Evolutionary conservation across 2,113 vertebrate genomes (phyloP).

Genomic region (Cyprinodon brontotheroides): DNA sequence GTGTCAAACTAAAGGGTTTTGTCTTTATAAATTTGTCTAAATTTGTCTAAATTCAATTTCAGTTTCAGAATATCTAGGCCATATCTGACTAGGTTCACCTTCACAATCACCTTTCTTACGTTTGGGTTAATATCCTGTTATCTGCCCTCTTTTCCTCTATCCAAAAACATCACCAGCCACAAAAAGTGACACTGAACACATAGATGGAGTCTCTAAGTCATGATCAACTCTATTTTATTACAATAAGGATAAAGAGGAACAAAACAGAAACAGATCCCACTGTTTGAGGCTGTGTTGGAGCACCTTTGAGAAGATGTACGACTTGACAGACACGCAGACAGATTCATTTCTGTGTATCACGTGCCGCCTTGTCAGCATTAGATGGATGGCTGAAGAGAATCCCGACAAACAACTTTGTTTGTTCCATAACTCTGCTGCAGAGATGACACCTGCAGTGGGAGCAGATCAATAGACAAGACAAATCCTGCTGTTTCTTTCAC

Average conservation of each 20-base stretch:
- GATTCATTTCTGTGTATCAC: slow-evolving; percentile 55
- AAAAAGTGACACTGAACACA: slow-evolving; percentile 2
- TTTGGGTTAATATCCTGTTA: slow-evolving; percentile 31
- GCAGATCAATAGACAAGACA: slow-evolving; percentile 21
- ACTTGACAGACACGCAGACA: slow-evolving; percentile 29
- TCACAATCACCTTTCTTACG: slow-evolving; percentile 12
- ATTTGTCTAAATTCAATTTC: background rate
- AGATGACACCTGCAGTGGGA: slow-evolving; percentile 7
- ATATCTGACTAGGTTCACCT: background rate
- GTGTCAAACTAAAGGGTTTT: too few species aligned
- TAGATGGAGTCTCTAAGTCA: slow-evolving; percentile 15
- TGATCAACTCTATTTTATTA: slow-evolving; percentile 11
- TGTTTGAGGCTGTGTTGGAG: background rate
- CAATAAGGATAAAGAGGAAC: slow-evolving; percentile 9
- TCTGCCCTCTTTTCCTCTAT: slow-evolving; percentile 33
- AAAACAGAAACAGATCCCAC: background rate
- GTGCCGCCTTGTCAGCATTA: background rate
- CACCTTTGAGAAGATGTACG: slow-evolving; percentile 18
- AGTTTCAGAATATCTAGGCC: background rate
- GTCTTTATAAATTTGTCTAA: background rate
- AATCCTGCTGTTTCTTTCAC: background rate
- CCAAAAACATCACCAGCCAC: slow-evolving; percentile 20
- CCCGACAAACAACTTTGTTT: slow-evolving; percentile 33
- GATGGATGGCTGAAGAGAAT: slow-evolving; percentile 42
- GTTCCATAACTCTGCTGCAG: slow-evolving; percentile 41